phyloP scores from a whole-genome alignment of 2,113 vertebrate species.

The Caloenas nicobarica region DNA sequence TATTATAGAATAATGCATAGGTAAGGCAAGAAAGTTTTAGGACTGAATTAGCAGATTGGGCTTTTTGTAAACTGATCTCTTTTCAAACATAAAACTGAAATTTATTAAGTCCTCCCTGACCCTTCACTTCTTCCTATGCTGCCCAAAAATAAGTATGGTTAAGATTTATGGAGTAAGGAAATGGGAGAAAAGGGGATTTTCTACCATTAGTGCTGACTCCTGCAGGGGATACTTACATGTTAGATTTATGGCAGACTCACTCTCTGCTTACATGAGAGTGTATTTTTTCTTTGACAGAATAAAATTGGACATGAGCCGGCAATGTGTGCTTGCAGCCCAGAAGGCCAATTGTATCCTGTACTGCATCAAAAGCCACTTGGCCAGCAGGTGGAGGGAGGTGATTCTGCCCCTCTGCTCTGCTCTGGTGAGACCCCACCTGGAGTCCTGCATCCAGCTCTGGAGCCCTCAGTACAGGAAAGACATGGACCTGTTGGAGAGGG shows the following conservation, averaged over 20 bases:
- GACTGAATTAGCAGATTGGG: not conserved
- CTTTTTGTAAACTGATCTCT: not conserved
- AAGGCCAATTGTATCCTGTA: too few relatives aligned
- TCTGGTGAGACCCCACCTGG: too few relatives aligned
- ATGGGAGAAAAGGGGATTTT: not conserved
- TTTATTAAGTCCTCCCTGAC: not conserved
- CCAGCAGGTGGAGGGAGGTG: too few relatives aligned
- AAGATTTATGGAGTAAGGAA: not conserved
- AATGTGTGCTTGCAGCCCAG: too few relatives aligned
- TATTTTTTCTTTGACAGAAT: not conserved
- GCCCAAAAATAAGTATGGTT: not conserved
- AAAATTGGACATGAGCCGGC: too few relatives aligned
- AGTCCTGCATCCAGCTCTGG: too few relatives aligned
- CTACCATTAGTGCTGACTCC: not conserved
- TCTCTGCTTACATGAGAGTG: rapidly evolving
- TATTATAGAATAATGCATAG: not conserved
- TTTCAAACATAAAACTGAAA: not conserved
- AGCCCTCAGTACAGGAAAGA: too few relatives aligned
- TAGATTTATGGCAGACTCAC: not conserved
- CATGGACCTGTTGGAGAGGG: too few relatives aligned
- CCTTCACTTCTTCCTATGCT: not conserved
- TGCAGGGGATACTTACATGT: not conserved
- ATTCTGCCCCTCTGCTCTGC: too few relatives aligned
- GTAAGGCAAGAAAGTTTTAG: not conserved
- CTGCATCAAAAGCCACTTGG: too few relatives aligned